These are phyloP conservation scores for Eurois occulta DNA, from an alignment of 2,888 invertebrate genomes.

Conservation along the genomic window DNA sequence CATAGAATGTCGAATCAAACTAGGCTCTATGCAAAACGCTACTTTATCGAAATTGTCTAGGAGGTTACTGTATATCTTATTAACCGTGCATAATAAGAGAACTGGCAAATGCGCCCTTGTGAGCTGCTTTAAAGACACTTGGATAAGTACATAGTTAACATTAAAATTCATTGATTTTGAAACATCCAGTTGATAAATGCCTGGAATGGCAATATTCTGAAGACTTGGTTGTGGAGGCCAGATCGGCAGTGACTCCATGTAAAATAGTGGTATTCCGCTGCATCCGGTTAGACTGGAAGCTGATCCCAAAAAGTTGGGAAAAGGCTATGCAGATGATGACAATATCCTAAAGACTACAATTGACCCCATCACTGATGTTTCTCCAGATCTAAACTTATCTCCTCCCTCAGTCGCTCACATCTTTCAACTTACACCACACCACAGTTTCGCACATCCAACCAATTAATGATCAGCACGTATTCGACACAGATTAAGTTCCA, in stretches of 20 bases:
- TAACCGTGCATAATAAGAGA: too few relatives aligned
- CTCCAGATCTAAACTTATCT: neutral
- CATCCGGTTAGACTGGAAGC: too few relatives aligned
- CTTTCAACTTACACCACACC: conserved; percentile 63
- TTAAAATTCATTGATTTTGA: too few relatives aligned
- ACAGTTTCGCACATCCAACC: conserved; percentile 69
- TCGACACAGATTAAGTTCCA: conserved; percentile 83
- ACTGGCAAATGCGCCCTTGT: too few relatives aligned
- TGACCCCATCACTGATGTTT: too few relatives aligned
- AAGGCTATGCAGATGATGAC: too few relatives aligned
- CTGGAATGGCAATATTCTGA: too few relatives aligned
- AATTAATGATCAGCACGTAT: conserved; percentile 84
- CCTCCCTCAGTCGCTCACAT: conserved; percentile 28
- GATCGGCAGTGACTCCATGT: too few relatives aligned
- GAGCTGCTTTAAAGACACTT: neutral
- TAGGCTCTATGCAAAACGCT: neutral
- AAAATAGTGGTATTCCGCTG: too few relatives aligned
- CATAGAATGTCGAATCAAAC: neutral
- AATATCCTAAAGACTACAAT: neutral
- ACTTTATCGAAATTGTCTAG: neutral
- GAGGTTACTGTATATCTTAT: too few relatives aligned
- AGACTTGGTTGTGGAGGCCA: too few relatives aligned
- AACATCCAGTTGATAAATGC: neutral
- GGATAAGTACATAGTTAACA: neutral
- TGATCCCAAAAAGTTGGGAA: too few relatives aligned